Percentiles rank a stretch among this genome's conserved stretches.
phyloP scores from a whole-genome alignment of 2,113 vertebrate genomes.

The Uropsilus gracilis region DNA sequence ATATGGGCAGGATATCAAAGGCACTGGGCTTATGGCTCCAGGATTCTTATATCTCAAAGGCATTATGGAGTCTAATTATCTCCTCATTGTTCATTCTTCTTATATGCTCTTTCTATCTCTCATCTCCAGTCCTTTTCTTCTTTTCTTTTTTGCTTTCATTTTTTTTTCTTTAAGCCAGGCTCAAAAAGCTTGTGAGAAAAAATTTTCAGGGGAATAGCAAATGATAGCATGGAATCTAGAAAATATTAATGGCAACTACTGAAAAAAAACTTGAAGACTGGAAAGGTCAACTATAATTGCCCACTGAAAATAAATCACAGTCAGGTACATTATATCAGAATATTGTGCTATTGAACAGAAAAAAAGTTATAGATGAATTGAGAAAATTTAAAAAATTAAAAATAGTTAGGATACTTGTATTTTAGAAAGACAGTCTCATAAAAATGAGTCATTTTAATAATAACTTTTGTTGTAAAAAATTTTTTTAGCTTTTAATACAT shows the following conservation, averaged over 20 bases:
- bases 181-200: constrained; percentile 67
- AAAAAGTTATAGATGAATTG: constrained; percentile 2
- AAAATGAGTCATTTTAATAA: constrained; percentile 43
- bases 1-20: constrained; percentile 56
- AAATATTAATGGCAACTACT: constrained; percentile 75
- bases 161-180: not conserved
- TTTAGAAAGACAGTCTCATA: constrained; percentile 55
- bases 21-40: constrained; percentile 52
- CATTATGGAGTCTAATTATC: constrained; percentile 56
- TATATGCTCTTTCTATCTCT: constrained; percentile 20
- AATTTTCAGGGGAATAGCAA: constrained; percentile 64
- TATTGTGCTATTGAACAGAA: not conserved
- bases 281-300: constrained; percentile 56
- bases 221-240: constrained; percentile 68
- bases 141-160: not conserved
- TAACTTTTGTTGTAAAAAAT: not conserved
- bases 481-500: not conserved
- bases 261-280: constrained; percentile 35
- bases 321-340: constrained; percentile 52
- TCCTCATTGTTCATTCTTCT: constrained; percentile 73
- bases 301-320: constrained; percentile 49
- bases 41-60: constrained; percentile 72
- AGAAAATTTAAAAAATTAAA: not conserved
- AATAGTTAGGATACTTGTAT: not conserved
- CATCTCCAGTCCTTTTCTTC: not conserved